Evolutionary conservation across 2,113 vertebrate genomes (phyloP), one percentile per base, ranked within the genome.

Genomic region (Girardinichthys multiradiatus): DNA sequence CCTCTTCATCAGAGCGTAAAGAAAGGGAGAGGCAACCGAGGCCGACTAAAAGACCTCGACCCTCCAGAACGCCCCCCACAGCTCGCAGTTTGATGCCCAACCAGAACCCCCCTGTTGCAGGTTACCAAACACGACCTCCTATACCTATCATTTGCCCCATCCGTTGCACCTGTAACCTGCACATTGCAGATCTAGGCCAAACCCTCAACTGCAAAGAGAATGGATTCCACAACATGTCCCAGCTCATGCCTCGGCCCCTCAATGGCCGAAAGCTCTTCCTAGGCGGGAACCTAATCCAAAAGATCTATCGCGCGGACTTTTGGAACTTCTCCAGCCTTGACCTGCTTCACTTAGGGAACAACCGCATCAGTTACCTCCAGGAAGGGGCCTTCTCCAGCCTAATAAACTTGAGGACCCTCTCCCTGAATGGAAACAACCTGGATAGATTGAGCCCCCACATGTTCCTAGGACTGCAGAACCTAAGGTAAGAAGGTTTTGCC

Each of bases 241-340:
- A 98, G 91, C 95, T 99, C 75, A 95, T 96, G 21, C 98, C 98
- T 27, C 96, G 98, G 88, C 98, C 98, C 2, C 77, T 99, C 77
- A 98, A 98, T 0, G 97, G 97, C 74, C 97, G 98, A 90, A 99
- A 99, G 92, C 91, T 99, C 72, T 98, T 98, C 83, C 91, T 99
- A 84, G 98, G 96, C 2, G 97, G 97, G 74, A 99, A 99, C 89
- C 87, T 99, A 89, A 98, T 99, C 84, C 97, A 99, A 93, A 96
- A 95, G 89, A 97, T 99, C 91, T 98, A 98, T 86, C 95, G 95
- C 68, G 95, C 96, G 0, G 98, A 99, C 94, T 98, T 99, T 90
- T 97, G 97, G 96, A 99, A 99, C 92, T 99, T 99, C 92, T 97
- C 97, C 77, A 98, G 97, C 80, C 93, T 99, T 64, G 97, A 99